Evolutionary conservation across 2,888 invertebrate genomes (phyloP), one percentile per base, ranked within the genome.

Genomic region (Xestia ashworthii): DNA sequence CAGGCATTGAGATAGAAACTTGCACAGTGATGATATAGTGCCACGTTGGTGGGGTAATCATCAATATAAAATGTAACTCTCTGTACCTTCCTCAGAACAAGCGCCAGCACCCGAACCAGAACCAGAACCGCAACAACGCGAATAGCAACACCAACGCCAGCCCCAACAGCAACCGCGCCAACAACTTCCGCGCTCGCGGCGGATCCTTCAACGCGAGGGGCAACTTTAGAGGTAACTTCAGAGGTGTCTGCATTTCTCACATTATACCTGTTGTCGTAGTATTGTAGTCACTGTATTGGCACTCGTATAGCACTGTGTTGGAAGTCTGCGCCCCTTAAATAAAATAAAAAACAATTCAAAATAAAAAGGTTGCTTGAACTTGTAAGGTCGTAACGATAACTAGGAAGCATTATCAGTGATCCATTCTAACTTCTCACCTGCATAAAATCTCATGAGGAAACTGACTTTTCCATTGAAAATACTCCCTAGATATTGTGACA

Each of bases 211-310:
- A 92, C 89, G 91, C 94, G 25, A 89, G 94, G 85, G 94, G 94
- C 84, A 96, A 95, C 94, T 96, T 94, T 83, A 91, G 96, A 91
- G 96, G 96, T 94, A 87, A 79, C 83, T 83, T 83, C 78, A 78
- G 78, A 79, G 83, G 78, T 79, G 78, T 79, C 78, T 79, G 78
- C 58, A 66, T 66, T 78, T 78, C 44, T 62, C 46, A 67, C 50
- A 50, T 53, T 78, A 78, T 83, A 83, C 83, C 41, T 53, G 79
- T 78, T 78, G 79, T 83, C 83, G 79, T 83, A 78, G 79, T 78
- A 66, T 67, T 19, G 46, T 69, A 83, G 12, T 16, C 11, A 55
- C 60, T 62, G 44, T 78, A 22, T 53, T 25, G 82, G 83, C 78
- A 78, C 78, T 66, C 46, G 78, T 78, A 74, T 78, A 25, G 25